A percentile compares a stretch with the other conserved stretches of the same genome.
Evolutionary conservation across 2,113 vertebrate species (phyloP).

Genomic region (Okapia johnstoni): DNA sequence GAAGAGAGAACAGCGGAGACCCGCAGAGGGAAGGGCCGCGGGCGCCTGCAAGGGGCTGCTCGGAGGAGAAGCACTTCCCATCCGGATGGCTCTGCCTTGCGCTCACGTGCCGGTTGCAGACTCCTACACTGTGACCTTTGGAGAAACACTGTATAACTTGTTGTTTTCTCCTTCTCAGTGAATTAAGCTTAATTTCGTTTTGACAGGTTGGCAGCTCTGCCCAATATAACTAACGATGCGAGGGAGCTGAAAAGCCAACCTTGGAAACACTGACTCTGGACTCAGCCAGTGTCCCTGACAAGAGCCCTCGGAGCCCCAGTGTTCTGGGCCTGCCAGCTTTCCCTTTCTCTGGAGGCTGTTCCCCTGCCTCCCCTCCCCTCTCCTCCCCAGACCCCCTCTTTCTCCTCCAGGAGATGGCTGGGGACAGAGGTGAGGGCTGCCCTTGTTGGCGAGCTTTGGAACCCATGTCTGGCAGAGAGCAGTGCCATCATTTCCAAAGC

Average conservation of each 20-base stretch:
- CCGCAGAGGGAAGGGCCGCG: too few species aligned
- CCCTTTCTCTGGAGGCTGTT: background rate
- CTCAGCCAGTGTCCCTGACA: background rate
- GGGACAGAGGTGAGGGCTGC: background rate
- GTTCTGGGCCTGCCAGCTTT: background rate
- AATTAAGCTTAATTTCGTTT: background rate
- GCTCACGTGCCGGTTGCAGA: rapidly evolving
- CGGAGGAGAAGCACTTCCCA: rapidly evolving
- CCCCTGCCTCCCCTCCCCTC: background rate
- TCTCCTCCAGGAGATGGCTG: background rate
- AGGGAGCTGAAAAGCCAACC: background rate
- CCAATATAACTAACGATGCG: background rate
- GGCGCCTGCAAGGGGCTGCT: background rate
- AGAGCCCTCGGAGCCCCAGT: background rate
- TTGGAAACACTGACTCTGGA: background rate
- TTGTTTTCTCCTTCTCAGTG: background rate
- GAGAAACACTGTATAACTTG: background rate
- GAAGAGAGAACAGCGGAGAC: background rate
- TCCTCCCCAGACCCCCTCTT: too few species aligned
- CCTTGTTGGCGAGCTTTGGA: constrained; percentile 2
- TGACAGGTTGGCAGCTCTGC: background rate
- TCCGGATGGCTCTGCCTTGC: rapidly evolving
- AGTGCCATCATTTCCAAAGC: background rate
- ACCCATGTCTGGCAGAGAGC: background rate
- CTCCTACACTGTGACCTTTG: background rate